Evolutionary conservation across 2,113 vertebrate genomes (phyloP).

Genomic region (Climacteris rufus): DNA sequence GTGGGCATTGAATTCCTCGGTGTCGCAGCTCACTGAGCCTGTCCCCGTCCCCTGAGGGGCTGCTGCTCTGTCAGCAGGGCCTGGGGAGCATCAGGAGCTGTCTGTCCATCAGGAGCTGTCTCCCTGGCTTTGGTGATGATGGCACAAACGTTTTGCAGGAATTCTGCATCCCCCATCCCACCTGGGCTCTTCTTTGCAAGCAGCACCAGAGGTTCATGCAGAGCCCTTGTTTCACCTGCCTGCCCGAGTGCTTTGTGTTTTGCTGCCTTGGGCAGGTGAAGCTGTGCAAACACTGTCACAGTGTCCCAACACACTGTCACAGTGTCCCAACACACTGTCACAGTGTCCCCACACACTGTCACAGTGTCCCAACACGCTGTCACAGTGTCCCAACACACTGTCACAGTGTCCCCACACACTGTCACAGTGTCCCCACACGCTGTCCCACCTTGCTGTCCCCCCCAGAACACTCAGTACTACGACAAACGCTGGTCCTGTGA

Average conservation of each 20-base stretch:
- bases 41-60: background rate
- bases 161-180: background rate
- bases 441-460: background rate
- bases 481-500: slow-evolving; percentile 98
- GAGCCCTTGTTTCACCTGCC: background rate
- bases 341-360: too few species aligned
- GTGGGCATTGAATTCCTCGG: fast-evolving
- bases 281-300: too few species aligned
- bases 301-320: too few species aligned
- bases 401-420: background rate
- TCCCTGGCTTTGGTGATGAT: fast-evolving
- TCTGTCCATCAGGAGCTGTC: background rate
- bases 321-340: too few species aligned
- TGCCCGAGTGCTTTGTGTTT: background rate
- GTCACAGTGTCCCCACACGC: background rate
- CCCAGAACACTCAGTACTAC: slow-evolving; percentile 95
- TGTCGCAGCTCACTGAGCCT: too few species aligned
- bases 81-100: fast-evolving
- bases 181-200: background rate
- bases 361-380: too few species aligned
- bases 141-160: background rate
- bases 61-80: background rate
- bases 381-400: too few species aligned
- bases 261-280: background rate
- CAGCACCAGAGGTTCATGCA: fast-evolving